A percentile compares a stretch with the other conserved stretches of the same genome.
These are phyloP conservation scores for Mythimna ferrago DNA, from an alignment of 2,888 invertebrate species.

Conservation along the genomic window DNA sequence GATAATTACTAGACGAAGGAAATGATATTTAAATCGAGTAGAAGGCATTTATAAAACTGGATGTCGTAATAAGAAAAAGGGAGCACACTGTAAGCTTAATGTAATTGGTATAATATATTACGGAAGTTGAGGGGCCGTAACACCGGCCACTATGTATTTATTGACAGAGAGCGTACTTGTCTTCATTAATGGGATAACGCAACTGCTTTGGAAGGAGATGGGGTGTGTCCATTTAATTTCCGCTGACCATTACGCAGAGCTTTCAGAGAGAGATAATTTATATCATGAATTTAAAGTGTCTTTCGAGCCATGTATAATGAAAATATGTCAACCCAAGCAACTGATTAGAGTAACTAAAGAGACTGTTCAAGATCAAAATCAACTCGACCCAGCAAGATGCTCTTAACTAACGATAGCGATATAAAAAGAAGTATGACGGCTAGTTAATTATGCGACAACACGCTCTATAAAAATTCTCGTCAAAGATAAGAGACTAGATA, in stretches of 20 bases:
- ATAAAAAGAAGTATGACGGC: slow-evolving; percentile 40
- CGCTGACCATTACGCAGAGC: slow-evolving; percentile 66
- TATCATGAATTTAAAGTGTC: background rate
- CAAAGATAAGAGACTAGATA: slow-evolving; percentile 66
- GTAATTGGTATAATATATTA: slow-evolving; percentile 29
- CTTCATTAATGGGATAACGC: slow-evolving; percentile 42
- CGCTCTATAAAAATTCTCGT: slow-evolving; percentile 62
- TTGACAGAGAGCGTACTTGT: slow-evolving; percentile 27
- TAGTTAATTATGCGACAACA: slow-evolving; percentile 59
- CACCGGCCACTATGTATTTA: slow-evolving; percentile 4
- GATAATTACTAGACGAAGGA: slow-evolving; percentile 66
- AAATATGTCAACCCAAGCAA: slow-evolving; percentile 6
- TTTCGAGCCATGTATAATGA: background rate
- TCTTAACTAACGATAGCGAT: slow-evolving; percentile 19
- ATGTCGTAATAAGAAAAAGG: slow-evolving; percentile 52
- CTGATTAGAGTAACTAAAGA: background rate
- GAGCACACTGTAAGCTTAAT: slow-evolving; percentile 43
- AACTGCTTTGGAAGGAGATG: slow-evolving; percentile 59
- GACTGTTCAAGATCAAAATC: slow-evolving; percentile 9
- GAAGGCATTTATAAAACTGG: slow-evolving; percentile 58
- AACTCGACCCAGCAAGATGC: slow-evolving; percentile 12
- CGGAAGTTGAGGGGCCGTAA: slow-evolving; percentile 17
- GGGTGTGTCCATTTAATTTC: slow-evolving; percentile 81
- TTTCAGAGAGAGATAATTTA: slow-evolving; percentile 42
- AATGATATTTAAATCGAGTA: slow-evolving; percentile 67